phyloP scores from a whole-genome alignment of 2,797 vertebrate species.

The Momotus momota region DNA sequence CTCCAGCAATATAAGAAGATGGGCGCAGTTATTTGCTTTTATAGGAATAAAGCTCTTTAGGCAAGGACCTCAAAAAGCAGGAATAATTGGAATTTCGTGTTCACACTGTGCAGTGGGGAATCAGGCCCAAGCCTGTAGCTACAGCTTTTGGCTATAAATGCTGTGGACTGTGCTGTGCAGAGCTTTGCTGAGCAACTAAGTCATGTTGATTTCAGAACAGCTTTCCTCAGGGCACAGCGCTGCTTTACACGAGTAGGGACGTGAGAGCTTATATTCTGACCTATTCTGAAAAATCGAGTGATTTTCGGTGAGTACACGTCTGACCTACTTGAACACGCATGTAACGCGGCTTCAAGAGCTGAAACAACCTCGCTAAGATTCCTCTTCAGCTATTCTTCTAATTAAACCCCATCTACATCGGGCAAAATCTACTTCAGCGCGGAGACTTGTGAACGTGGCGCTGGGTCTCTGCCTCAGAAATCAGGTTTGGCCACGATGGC shows the following conservation, averaged over 20 bases:
- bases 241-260: neutral
- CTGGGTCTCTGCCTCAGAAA: neutral
- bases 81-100: neutral
- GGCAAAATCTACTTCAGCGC: neutral
- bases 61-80: neutral
- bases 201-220: neutral
- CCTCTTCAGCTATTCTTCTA: neutral
- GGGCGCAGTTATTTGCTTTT: neutral
- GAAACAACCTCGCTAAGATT: neutral
- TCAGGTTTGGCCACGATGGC: neutral
- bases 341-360: neutral
- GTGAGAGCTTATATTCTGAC: neutral
- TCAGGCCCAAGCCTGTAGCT: neutral
- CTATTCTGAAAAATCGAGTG: neutral
- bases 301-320: neutral
- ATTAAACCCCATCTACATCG: neutral
- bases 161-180: neutral
- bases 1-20: neutral
- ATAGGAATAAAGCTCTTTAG: conserved; percentile 10
- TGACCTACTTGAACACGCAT: neutral
- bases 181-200: neutral
- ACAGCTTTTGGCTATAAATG: neutral
- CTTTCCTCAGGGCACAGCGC: neutral
- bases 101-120: neutral
- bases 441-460: neutral